Base-by-base conservation (phyloP, 1,140 invertebrate species). In the Magallana angulata region DNA sequence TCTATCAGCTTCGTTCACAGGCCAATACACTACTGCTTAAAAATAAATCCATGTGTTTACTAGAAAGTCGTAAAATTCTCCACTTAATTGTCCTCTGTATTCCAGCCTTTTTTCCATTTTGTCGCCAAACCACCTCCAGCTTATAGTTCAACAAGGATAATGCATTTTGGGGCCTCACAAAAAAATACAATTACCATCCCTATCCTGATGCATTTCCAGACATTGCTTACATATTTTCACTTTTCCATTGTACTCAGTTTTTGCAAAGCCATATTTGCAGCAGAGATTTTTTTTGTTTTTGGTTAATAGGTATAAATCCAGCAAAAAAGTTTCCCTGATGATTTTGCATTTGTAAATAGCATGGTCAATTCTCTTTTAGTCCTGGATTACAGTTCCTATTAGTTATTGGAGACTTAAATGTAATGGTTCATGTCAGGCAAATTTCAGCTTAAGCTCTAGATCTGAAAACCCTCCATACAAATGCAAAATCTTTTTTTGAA, bases 101-200 rank as follows among this genome's bases (percentile, higher is more conserved):
- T 24, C 24, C 64, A 24, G 24, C 24, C 18, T 11, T 11, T 30
- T 30, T 30, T 8, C 24, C 36, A 76, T 36, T 30, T 76, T 76
- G 68, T 36, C 68, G 24, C 68, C 36, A 30, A 30, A 30, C 68
- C 18, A 36, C 68, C 68, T 76, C 9, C 9, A 30, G 68, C 68
- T 76, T 12, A 30, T 7, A 76, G 68, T 30, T 76, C 68, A 30
- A 2, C 36, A 30, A 76, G 36, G 68, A 76, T 76, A 76, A 76
- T 76, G 68, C 68, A 30, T 76, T 76, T 76, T 76, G 24, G 68
- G 68, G 24, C 68, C 36, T 76, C 24, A 76, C 68, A 30, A 76
- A 18, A 18, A 76, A 76, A 76, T 30, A 24, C 36, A 76, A 76
- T 76, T 76, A 76, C 8, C 68, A 76, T 18, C 68, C 68, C 18